These are phyloP conservation scores for Pocillopora verrucosa DNA, from an alignment of 64 coral and sea anemone genomes.

Conservation along the genomic window DNA sequence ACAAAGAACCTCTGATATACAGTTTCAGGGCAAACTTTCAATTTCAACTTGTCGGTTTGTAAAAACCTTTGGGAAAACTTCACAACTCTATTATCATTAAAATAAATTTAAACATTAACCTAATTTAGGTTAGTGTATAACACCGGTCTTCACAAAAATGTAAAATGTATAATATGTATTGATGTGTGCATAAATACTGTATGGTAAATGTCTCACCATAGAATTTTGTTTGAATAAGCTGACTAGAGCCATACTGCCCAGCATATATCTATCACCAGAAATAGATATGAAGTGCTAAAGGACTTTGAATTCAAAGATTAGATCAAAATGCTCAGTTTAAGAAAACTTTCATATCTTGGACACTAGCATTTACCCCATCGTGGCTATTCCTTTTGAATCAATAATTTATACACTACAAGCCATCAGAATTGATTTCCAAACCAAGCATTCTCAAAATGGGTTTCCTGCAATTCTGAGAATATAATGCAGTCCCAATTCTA, in stretches of 20 bases:
- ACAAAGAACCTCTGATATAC: background rate
- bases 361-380: background rate
- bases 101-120: too few relatives aligned
- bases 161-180: background rate
- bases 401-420: conserved; percentile 13
- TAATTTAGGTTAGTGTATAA: too few relatives aligned
- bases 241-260: too few relatives aligned
- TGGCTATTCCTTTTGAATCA: background rate
- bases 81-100: too few relatives aligned
- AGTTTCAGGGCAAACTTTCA: background rate
- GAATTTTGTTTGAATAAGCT: background rate
- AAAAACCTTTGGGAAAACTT: background rate
- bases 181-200: conserved; percentile 29
- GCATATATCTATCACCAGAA: too few relatives aligned
- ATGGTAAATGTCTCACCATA: background rate
- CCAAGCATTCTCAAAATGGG: background rate
- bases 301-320: background rate
- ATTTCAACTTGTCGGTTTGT: background rate
- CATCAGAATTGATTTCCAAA: background rate
- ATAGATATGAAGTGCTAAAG: too few relatives aligned
- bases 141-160: background rate
- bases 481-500: background rate
- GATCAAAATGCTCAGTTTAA: background rate
- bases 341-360: background rate
- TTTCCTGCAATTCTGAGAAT: background rate